Percentiles rank a stretch among this genome's conserved stretches.
Conservation (phyloP, 2,797 vertebrate species). For the Trachurus trachurus region DNA sequence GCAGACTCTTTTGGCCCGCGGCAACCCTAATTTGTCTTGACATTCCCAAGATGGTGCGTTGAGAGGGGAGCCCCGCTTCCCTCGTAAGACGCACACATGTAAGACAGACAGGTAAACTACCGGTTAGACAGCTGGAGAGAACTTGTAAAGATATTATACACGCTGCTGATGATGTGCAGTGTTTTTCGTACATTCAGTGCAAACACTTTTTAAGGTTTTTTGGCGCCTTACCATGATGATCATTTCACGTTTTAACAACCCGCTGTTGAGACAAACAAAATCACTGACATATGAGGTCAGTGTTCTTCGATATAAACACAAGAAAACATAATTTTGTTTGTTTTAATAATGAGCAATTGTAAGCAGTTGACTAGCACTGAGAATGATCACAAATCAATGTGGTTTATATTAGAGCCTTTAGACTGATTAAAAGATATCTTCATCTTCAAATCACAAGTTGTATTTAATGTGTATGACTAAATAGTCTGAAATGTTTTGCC, state of each 20-base stretch:
- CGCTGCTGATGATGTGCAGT: not conserved
- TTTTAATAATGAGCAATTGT: not conserved
- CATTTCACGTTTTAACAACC: not conserved
- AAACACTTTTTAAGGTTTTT: not conserved
- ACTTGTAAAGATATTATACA: conserved; percentile 14
- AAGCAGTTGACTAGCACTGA: not conserved
- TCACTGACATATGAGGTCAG: conserved; percentile 19
- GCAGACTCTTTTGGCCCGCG: conserved; percentile 50
- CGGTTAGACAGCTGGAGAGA: conserved; percentile 27
- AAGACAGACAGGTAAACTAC: conserved; percentile 35
- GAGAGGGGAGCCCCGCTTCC: conserved; percentile 51
- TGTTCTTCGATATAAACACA: not conserved
- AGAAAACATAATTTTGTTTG: conserved; percentile 2
- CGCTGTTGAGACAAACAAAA: conserved; percentile 10
- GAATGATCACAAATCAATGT: not conserved
- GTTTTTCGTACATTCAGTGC: conserved; percentile 2
- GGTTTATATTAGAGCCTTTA: conserved; percentile 7
- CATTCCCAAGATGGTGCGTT: conserved; percentile 48
- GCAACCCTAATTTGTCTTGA: conserved; percentile 56
- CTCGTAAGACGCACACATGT: conserved; percentile 45
- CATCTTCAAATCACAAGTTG: not conserved
- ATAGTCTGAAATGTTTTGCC: not conserved
- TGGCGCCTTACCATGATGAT: not conserved
- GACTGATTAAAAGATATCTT: not conserved
- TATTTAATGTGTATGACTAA: not conserved